Percentiles rank a stretch among this genome's conserved stretches.
phyloP scores from a whole-genome alignment of 2,888 invertebrate species.

The Gortyna flavago region DNA sequence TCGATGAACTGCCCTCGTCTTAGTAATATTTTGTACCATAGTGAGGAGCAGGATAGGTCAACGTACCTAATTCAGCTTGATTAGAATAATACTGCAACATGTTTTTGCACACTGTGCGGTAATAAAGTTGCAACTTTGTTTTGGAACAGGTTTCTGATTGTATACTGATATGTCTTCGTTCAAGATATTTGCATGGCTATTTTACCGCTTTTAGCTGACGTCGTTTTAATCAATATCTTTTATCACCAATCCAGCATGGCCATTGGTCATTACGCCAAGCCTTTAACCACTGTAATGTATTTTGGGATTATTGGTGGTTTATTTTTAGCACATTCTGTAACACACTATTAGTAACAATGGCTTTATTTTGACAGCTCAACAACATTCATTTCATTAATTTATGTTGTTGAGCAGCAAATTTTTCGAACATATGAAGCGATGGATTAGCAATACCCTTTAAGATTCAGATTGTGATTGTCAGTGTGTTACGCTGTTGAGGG shows the following conservation, averaged over 20 bases:
- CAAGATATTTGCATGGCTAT: conserved; percentile 21
- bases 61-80: conserved; percentile 41
- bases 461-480: no score
- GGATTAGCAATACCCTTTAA: no score
- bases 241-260: background rate
- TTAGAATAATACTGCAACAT: conserved; percentile 58
- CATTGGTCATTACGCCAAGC: background rate
- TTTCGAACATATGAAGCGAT: no score
- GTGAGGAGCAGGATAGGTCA: conserved; percentile 24
- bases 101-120: conserved; percentile 43
- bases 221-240: background rate
- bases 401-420: no score
- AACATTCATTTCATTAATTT: no score
- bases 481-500: no score
- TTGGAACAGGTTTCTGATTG: conserved; percentile 36
- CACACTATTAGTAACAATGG: no score
- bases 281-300: background rate
- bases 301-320: background rate
- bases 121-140: conserved; percentile 53
- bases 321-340: no score
- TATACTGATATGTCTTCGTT: conserved; percentile 15
- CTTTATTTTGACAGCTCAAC: no score
- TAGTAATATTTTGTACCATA: conserved; percentile 4
- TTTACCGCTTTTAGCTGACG: background rate
- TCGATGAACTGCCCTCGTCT: conserved; percentile 35